A percentile compares a stretch with the other conserved stretches of the same genome.
Evolutionary conservation across 2,797 vertebrate genomes (phyloP).

Genomic region (Hephaestus fuliginosus): DNA sequence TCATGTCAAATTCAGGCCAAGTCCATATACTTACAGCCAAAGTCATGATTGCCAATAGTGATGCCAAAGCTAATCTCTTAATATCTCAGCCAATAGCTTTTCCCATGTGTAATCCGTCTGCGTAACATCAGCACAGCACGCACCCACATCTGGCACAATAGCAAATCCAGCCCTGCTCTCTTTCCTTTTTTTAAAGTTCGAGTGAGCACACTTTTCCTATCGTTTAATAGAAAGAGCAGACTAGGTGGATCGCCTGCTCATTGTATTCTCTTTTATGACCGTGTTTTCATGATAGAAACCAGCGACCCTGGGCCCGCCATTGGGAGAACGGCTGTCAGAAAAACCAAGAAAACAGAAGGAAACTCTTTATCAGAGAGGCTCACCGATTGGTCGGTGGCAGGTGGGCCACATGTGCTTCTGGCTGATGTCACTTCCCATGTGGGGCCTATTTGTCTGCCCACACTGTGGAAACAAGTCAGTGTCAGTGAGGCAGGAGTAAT

Average conservation of each 20-base stretch:
- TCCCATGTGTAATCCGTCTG: constrained; percentile 42
- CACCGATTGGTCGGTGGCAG: constrained; percentile 61
- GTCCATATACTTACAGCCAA: not conserved
- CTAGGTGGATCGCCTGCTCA: constrained; percentile 61
- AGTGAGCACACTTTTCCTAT: constrained; percentile 71
- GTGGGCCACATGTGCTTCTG: constrained; percentile 62
- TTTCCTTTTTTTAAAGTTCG: constrained; percentile 39
- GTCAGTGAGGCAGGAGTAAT: constrained; percentile 64
- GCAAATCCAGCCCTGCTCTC: constrained; percentile 37
- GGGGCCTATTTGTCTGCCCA: constrained; percentile 66
- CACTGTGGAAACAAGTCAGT: constrained; percentile 67
- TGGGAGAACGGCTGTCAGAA: constrained; percentile 46
- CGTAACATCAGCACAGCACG: constrained; percentile 40
- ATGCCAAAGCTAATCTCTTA: constrained; percentile 48
- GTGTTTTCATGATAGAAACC: constrained; percentile 71
- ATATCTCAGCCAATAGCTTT: constrained; percentile 38
- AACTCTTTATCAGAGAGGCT: constrained; percentile 47
- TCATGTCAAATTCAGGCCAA: constrained; percentile 15
- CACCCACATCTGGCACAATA: constrained; percentile 68
- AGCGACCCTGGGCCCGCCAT: constrained; percentile 31
- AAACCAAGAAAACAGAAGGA: constrained; percentile 49
- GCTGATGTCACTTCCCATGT: constrained; percentile 73
- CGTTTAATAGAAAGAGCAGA: constrained; percentile 57
- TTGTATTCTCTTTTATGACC: constrained; percentile 65
- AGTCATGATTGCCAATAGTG: constrained; percentile 17